Evolutionary conservation across 2,888 invertebrate species (phyloP).

Genomic region (Neria commutata): DNA sequence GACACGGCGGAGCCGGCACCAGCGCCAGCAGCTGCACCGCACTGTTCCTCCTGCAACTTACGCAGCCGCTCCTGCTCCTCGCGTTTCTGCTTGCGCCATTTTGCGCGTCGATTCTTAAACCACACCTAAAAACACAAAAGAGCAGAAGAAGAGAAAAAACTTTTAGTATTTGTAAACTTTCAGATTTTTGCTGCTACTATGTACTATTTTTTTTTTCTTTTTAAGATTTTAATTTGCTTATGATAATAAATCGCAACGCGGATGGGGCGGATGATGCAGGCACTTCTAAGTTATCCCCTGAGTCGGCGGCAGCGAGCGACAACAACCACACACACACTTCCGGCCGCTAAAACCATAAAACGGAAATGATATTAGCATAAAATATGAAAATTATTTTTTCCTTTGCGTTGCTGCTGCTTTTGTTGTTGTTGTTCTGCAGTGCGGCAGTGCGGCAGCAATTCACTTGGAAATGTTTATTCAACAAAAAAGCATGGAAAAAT

Average conservation of each 20-base stretch:
- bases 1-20: constrained; percentile 22
- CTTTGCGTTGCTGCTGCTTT: background rate
- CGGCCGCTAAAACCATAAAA: constrained; percentile 24
- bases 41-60: constrained; percentile 81
- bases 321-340: background rate
- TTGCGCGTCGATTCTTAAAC: constrained; percentile 95
- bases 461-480: constrained; percentile 6
- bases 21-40: constrained; percentile 40
- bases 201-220: constrained; percentile 1
- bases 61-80: constrained; percentile 83
- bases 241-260: constrained; percentile 8
- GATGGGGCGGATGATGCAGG: constrained; percentile 6
- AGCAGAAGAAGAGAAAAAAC: constrained; percentile 6
- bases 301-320: background rate
- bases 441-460: background rate
- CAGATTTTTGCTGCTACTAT: background rate
- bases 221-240: constrained; percentile 27
- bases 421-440: background rate
- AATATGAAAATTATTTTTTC: background rate
- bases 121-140: constrained; percentile 85
- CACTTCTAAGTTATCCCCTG: constrained; percentile 4
- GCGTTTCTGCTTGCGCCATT: constrained; percentile 95
- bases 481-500: too few species aligned
- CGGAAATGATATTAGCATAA: constrained; percentile 22
- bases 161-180: constrained; percentile 3